These are phyloP conservation scores for Frieseomelitta varia DNA, from an alignment of 1,140 invertebrate species.

Conservation along the genomic window DNA sequence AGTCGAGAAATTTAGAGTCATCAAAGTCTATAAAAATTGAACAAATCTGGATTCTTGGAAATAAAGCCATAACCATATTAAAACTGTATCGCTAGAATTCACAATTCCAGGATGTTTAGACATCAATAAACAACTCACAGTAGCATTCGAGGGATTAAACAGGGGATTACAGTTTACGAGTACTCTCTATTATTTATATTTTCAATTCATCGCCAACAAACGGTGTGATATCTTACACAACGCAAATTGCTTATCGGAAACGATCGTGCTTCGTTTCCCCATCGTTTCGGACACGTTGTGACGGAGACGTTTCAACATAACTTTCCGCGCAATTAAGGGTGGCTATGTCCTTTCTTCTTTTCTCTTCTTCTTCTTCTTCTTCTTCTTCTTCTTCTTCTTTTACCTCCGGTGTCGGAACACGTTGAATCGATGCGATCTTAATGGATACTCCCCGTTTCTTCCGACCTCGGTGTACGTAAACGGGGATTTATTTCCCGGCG, in stretches of 20 bases:
- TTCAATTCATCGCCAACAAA: not conserved
- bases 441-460: constrained; percentile 1
- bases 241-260: not conserved
- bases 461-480: not conserved
- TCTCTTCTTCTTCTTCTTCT: not conserved
- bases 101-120: no score
- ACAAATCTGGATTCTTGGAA: no score
- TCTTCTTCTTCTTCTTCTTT: not conserved
- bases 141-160: no score
- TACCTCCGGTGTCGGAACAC: not conserved
- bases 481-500: constrained; percentile 18
- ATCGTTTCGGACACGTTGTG: not conserved
- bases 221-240: not conserved
- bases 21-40: no score
- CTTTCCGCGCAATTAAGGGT: not conserved
- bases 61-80: no score
- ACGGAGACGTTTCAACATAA: not conserved
- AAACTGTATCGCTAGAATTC: no score
- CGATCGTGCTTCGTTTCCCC: not conserved
- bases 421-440: not conserved
- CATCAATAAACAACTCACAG: no score
- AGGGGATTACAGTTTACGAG: no score
- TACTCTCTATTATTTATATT: no score
- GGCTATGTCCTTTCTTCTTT: not conserved
- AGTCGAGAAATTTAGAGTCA: no score